Percentiles rank a stretch among this genome's conserved stretches.
phyloP scores from a whole-genome alignment of 2,797 vertebrate species.

The Danio albolineatus region DNA sequence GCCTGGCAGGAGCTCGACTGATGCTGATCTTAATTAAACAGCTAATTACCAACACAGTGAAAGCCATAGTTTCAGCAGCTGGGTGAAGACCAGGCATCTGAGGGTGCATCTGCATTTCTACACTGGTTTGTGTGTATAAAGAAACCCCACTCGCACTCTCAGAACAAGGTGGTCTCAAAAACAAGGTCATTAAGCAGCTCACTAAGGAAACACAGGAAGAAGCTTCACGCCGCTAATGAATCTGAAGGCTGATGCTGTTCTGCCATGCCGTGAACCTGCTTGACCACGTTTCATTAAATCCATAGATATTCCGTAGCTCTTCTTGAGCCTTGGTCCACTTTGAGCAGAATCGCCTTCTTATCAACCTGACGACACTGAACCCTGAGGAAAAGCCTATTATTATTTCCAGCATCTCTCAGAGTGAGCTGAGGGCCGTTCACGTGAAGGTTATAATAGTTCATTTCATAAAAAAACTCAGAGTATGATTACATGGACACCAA shows the following conservation, averaged over 20 bases:
- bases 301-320: not conserved
- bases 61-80: conserved; percentile 76
- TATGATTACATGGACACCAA: too few relatives aligned
- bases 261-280: conserved; percentile 1
- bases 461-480: too few relatives aligned
- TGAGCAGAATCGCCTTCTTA: conserved; percentile 1
- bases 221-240: conserved; percentile 33
- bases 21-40: conserved; percentile 85
- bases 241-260: conserved; percentile 32
- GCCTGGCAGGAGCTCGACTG: conserved; percentile 70
- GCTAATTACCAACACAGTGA: conserved; percentile 81
- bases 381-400: conserved; percentile 67
- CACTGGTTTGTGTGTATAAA: not conserved
- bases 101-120: conserved; percentile 1
- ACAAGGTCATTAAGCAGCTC: conserved; percentile 39
- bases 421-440: conserved; percentile 58
- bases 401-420: conserved; percentile 62
- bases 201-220: conserved; percentile 30
- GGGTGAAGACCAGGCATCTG: conserved; percentile 42
- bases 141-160: not conserved
- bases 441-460: not conserved
- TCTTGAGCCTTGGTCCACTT: conserved; percentile 9
- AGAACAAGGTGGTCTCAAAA: conserved; percentile 30
- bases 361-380: conserved; percentile 66
- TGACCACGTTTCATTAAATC: conserved; percentile 33